Percentiles rank a stretch among this genome's conserved stretches.
These are phyloP conservation scores for Lampris megalopsis DNA, from an alignment of 2,113 vertebrate species.

Conservation along the genomic window DNA sequence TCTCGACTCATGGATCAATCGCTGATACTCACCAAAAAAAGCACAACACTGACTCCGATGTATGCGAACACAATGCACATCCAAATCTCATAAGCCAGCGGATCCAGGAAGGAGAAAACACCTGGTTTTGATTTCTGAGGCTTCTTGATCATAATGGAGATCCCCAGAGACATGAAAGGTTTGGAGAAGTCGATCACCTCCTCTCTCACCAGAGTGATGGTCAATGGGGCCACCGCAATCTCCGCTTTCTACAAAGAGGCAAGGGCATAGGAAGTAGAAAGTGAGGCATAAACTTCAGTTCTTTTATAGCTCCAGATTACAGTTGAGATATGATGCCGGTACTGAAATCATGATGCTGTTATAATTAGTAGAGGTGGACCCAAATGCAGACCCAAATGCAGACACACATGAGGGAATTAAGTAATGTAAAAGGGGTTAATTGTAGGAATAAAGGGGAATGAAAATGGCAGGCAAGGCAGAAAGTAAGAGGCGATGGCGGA, in stretches of 20 bases:
- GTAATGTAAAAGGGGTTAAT: too few species aligned
- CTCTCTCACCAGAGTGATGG: constrained; percentile 97
- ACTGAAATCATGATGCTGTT: too few species aligned
- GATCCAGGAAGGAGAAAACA: constrained; percentile 99
- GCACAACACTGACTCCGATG: constrained; percentile 99
- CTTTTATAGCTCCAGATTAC: neutral
- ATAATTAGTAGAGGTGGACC: too few species aligned
- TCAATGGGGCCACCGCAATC: constrained; percentile 97
- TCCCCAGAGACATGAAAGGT: constrained; percentile 99
- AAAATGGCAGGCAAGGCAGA: too few species aligned
- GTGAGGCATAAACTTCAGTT: neutral
- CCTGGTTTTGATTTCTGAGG: constrained; percentile 99
- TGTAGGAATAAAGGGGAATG: too few species aligned
- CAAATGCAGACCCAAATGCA: too few species aligned
- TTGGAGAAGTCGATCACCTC: constrained; percentile 99
- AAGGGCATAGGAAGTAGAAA: neutral
- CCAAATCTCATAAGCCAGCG: constrained; percentile 99
- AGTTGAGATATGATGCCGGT: neutral
- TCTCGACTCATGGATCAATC: too few species aligned
- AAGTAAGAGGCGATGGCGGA: too few species aligned
- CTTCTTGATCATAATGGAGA: constrained; percentile 99
- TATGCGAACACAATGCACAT: constrained; percentile 99
- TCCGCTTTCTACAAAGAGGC: constrained; percentile 92
- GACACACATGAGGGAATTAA: too few species aligned
- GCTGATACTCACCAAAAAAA: constrained; percentile 90